These are phyloP conservation scores for Eonycteris spelaea DNA, from an alignment of 2,113 vertebrate genomes.

Conservation along the genomic window DNA sequence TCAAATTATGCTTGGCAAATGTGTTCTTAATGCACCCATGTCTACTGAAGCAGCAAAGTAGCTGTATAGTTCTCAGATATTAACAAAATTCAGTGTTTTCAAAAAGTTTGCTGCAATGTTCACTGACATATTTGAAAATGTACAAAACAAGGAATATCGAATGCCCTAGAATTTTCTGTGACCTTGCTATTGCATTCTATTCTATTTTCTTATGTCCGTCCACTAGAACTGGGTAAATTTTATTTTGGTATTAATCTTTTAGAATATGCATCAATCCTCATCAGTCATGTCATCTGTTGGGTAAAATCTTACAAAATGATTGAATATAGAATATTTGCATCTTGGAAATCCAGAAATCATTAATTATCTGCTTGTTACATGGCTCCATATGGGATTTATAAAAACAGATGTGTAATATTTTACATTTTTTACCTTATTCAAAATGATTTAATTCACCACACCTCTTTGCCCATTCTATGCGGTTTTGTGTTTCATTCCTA, in stretches of 20 bases:
- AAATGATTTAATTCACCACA: neutral
- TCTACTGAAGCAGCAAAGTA: neutral
- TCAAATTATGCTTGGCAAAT: neutral
- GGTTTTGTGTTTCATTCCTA: neutral
- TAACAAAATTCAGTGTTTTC: neutral
- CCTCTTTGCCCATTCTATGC: neutral
- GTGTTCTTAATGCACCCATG: neutral
- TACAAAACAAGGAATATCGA: neutral
- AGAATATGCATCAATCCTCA: neutral
- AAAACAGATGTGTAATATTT: neutral
- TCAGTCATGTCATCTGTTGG: neutral
- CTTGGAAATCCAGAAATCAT: neutral
- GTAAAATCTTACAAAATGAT: neutral
- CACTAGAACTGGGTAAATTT: neutral
- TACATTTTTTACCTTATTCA: neutral
- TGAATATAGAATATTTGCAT: neutral
- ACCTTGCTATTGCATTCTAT: neutral
- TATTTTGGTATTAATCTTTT: neutral
- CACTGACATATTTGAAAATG: neutral
- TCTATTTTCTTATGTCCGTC: neutral
- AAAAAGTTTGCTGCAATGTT: neutral
- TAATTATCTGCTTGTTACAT: neutral
- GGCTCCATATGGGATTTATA: neutral
- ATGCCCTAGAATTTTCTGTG: neutral
- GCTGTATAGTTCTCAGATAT: neutral